Evolutionary conservation across 1,140 invertebrate species (phyloP).

Genomic region (Trichogramma pretiosum): DNA sequence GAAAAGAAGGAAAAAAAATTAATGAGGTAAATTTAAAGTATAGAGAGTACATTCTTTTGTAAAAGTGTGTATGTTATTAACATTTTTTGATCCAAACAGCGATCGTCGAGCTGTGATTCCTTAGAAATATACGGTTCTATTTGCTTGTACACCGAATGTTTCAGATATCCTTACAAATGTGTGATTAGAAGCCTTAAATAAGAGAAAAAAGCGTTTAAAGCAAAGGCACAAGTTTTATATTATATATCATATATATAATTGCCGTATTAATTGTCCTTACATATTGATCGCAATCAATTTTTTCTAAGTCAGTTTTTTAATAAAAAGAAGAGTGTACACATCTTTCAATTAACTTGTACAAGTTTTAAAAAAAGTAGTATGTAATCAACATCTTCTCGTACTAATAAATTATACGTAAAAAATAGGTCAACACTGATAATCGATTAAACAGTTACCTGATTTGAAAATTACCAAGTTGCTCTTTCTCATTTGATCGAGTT

Average conservation of each 20-base stretch:
- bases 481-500: neutral
- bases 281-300: slow-evolving; percentile 1
- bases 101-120: slow-evolving; percentile 25
- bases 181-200: slow-evolving; percentile 13
- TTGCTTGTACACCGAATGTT: slow-evolving; percentile 15
- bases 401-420: slow-evolving; percentile 5
- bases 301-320: slow-evolving; percentile 2
- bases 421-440: slow-evolving; percentile 4
- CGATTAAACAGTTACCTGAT: slow-evolving; percentile 13
- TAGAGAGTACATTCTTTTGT: slow-evolving; percentile 4
- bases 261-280: too few relatives aligned
- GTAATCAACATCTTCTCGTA: slow-evolving; percentile 9
- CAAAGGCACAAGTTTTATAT: slow-evolving; percentile 18
- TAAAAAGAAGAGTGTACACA: slow-evolving; percentile 3
- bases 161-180: slow-evolving; percentile 10
- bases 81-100: slow-evolving; percentile 15
- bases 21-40: neutral
- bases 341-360: slow-evolving; percentile 12
- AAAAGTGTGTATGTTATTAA: slow-evolving; percentile 3
- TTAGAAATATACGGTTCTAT: slow-evolving; percentile 19
- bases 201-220: slow-evolving; percentile 11
- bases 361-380: slow-evolving; percentile 5
- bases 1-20: neutral
- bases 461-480: slow-evolving; percentile 18
- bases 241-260: slow-evolving; percentile 12